Conservation (phyloP, 2,797 vertebrate genomes). For the Squalus acanthias region DNA sequence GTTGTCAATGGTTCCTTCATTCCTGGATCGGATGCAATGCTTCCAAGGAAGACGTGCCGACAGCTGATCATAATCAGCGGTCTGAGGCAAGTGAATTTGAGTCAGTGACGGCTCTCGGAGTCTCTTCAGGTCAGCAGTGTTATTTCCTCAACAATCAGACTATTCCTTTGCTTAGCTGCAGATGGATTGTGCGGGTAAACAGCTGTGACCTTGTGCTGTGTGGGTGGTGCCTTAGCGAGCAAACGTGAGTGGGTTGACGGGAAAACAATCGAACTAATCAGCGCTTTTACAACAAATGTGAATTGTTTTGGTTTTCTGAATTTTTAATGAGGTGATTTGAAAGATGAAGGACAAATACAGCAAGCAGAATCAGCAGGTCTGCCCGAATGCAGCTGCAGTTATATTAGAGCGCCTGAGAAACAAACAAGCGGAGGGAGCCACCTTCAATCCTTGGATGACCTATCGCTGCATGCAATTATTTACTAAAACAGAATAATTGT, state of each 20-base stretch:
- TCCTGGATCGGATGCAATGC: not conserved
- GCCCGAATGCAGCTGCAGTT: not conserved
- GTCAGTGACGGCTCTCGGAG: not conserved
- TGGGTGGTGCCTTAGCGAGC: not conserved
- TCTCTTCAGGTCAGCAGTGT: not conserved
- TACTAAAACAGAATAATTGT: not conserved
- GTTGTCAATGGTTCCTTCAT: not conserved
- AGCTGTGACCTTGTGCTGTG: not conserved
- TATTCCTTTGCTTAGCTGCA: not conserved
- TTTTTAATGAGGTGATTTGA: not conserved
- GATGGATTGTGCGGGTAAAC: not conserved
- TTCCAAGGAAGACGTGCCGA: not conserved
- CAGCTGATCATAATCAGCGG: not conserved
- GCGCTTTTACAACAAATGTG: not conserved
- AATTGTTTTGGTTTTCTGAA: slow-evolving; percentile 17
- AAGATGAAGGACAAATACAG: slow-evolving; percentile 19
- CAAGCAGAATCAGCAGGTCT: not conserved
- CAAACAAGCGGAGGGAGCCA: not conserved
- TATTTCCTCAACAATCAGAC: not conserved
- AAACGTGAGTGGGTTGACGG: not conserved
- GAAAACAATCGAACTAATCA: not conserved
- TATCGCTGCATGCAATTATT: not conserved
- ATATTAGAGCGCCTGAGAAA: not conserved
- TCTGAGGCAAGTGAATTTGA: not conserved
- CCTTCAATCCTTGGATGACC: not conserved